Conservation (phyloP, 2,797 vertebrate genomes). For the Chloroceryle inda region DNA sequence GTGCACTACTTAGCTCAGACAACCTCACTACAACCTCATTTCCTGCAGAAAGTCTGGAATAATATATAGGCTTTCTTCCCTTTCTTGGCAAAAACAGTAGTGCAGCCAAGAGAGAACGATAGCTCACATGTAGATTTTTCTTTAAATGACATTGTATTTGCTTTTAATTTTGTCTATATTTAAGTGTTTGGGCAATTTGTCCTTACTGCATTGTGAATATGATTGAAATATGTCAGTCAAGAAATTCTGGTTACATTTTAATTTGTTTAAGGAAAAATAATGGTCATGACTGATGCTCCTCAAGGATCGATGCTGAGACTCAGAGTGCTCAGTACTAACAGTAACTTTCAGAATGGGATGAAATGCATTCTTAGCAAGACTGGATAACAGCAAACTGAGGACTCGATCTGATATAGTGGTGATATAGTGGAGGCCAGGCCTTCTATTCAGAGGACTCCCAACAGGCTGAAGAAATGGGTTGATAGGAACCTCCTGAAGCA, state of each 20-base stretch:
- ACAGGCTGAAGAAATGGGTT: not conserved
- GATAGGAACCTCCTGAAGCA: not conserved
- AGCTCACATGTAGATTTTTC: not conserved
- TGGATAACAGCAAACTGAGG: not conserved
- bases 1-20: not conserved
- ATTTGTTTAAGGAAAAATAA: not conserved
- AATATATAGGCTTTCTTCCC: not conserved
- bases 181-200: not conserved
- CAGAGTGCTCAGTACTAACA: not conserved
- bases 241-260: not conserved
- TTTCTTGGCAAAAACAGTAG: not conserved
- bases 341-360: not conserved
- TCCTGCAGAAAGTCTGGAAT: not conserved
- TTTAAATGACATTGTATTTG: not conserved
- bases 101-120: not conserved
- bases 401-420: not conserved
- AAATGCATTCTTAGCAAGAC: not conserved
- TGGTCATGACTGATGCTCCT: accelerated
- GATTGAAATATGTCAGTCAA: not conserved
- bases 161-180: not conserved
- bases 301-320: not conserved
- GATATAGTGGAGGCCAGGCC: not conserved
- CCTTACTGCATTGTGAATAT: not conserved
- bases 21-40: not conserved
- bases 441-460: not conserved